Evolutionary conservation across 2,797 vertebrate genomes (phyloP).

Genomic region (Eleutherodactylus coqui): DNA sequence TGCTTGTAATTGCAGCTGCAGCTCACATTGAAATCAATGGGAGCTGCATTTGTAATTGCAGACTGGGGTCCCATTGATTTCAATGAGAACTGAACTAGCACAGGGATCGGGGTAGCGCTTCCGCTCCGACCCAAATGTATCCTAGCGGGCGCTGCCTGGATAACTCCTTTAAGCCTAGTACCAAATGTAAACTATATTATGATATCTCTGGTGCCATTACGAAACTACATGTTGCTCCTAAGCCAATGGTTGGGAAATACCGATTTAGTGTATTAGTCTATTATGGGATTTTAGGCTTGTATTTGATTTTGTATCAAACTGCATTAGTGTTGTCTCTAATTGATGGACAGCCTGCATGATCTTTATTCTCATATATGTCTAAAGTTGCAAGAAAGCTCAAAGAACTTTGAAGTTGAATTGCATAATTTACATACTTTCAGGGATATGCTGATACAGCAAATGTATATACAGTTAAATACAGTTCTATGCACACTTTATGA

Average conservation of each 20-base stretch:
- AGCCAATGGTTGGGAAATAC: background rate
- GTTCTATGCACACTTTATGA: background rate
- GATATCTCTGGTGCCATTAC: background rate
- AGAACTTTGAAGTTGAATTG: background rate
- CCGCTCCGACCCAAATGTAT: too few relatives aligned
- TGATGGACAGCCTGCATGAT: background rate
- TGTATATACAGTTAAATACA: background rate
- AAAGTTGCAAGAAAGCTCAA: background rate
- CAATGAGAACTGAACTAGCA: too few relatives aligned
- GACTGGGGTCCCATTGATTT: too few relatives aligned
- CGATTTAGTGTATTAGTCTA: background rate
- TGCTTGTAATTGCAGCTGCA: too few relatives aligned
- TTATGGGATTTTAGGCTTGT: background rate
- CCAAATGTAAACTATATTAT: background rate
- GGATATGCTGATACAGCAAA: constrained; percentile 17
- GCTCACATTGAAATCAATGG: too few relatives aligned
- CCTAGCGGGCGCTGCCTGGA: background rate
- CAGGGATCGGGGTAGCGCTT: too few relatives aligned
- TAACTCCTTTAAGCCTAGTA: background rate
- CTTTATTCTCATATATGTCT: background rate
- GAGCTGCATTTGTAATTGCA: too few relatives aligned
- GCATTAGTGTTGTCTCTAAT: background rate
- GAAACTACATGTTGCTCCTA: background rate
- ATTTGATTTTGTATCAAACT: background rate
- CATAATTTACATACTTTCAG: background rate